phyloP scores from a whole-genome alignment of 2,113 vertebrate species.

The Acrocephalus kingi region DNA sequence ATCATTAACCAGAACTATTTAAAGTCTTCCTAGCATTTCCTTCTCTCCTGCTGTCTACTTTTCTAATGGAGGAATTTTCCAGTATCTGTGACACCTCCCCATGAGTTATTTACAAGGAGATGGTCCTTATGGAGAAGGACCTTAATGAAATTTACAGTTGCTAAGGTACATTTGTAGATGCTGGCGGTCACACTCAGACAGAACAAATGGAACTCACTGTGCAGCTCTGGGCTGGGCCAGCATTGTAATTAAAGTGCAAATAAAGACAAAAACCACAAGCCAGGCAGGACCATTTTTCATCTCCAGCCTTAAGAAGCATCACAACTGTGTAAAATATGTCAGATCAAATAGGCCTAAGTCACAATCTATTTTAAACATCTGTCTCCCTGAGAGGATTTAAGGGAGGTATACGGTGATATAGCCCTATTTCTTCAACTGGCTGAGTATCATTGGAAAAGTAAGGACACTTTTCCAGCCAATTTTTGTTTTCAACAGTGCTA shows the following conservation, averaged over 20 bases:
- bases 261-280: slow-evolving; percentile 55
- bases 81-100: slow-evolving; percentile 1
- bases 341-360: slow-evolving; percentile 50
- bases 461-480: slow-evolving; percentile 54
- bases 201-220: slow-evolving; percentile 12
- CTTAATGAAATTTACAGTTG: slow-evolving; percentile 45
- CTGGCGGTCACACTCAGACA: slow-evolving; percentile 9
- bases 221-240: slow-evolving; percentile 51
- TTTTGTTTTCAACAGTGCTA: slow-evolving; percentile 38
- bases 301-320: slow-evolving; percentile 14
- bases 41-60: slow-evolving; percentile 13
- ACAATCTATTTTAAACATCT: slow-evolving; percentile 47
- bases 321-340: slow-evolving; percentile 25
- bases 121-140: slow-evolving; percentile 22
- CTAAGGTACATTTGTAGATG: slow-evolving; percentile 44
- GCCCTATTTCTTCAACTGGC: slow-evolving; percentile 68
- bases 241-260: slow-evolving; percentile 72
- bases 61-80: slow-evolving; percentile 8
- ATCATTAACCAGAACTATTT: slow-evolving; percentile 37
- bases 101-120: slow-evolving; percentile 66
- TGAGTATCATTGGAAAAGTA: slow-evolving; percentile 51
- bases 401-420: slow-evolving; percentile 62
- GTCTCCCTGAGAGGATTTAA: slow-evolving; percentile 73
- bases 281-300: slow-evolving; percentile 40
- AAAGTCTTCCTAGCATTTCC: slow-evolving; percentile 24